Evolutionary conservation across 1,140 invertebrate genomes (phyloP), one percentile per base, ranked within the genome.

Genomic region (Acromyrmex heyeri): DNA sequence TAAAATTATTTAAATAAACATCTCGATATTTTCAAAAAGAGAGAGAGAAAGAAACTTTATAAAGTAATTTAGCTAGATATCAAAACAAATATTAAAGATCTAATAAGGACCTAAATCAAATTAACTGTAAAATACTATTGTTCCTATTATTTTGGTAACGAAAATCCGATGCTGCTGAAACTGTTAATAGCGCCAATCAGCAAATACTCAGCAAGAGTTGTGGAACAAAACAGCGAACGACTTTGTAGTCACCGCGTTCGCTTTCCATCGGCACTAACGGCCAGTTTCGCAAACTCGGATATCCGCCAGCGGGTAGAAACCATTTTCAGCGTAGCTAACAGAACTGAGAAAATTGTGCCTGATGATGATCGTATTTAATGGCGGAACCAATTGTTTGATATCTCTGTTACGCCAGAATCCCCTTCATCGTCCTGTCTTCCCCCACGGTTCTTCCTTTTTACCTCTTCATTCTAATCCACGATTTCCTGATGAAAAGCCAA

Each of bases 241-340:
- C 69, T 83, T 62, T 8, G 38, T 21, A 64, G 27, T 38, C 30
- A 6, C 38, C 59, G 27, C 70, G 38, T 75, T 85, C 50, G 76
- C 64, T 69, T 57, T 64, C 18, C 77, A 86, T 72, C 50, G 30
- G 16, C 55, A 73, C 61, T 70, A 62, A 83, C 78, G 21, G 24
- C 7, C 69, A 75, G 55, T 91, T 91, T 91, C 87, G 82, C 62
- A 91, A 91, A 87, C 73, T 92, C 91, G 91, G 89, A 92, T 77
- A 77, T 92, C 91, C 87, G 87, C 88, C 81, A 72, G 67, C 48
- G 77, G 73, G 88, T 81, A 82, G 44, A 61, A 82, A 62, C 44
- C 61, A 77, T 89, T 87, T 85, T 87, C 61, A 70, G 77, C 75
- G 27, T 4, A 34, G 55, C 65, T 82, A 86, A 70, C 67, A 72